Conservation (phyloP, 53 echinoderm and acorn worm species). For the Paracentrotus lividus region DNA sequence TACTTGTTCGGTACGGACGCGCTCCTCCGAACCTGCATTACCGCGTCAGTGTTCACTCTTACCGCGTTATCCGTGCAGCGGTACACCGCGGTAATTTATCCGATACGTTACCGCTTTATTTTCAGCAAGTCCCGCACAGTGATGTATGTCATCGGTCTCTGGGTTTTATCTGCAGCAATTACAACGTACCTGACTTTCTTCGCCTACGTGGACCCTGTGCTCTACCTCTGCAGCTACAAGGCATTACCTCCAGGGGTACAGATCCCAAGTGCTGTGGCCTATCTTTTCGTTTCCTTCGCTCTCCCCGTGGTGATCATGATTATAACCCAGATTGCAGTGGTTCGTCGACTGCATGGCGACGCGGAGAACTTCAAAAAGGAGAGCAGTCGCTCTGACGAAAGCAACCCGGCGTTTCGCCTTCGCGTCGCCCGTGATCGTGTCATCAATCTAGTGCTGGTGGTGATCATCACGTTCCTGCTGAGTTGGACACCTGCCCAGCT, state of each 20-base stretch:
- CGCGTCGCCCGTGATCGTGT: conserved; percentile 38
- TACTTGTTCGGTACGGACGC: conserved; percentile 69
- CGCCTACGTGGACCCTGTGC: neutral
- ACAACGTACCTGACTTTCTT: conserved; percentile 14
- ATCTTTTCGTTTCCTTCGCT: conserved; percentile 73
- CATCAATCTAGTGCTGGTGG: conserved; percentile 3
- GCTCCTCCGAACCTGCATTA: conserved; percentile 77
- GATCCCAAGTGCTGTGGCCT: conserved; percentile 54
- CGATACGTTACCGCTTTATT: conserved; percentile 60
- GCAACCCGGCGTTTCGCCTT: conserved; percentile 70
- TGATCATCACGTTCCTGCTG: conserved; percentile 11
- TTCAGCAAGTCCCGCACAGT: conserved; percentile 67
- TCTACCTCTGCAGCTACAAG: neutral
- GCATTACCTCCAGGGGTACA: conserved; percentile 36
- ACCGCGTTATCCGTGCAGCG: conserved; percentile 79
- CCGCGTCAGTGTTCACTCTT: conserved; percentile 76
- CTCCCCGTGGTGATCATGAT: conserved; percentile 76
- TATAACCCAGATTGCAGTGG: conserved; percentile 68
- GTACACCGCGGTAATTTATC: conserved; percentile 74
- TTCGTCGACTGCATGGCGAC: conserved; percentile 63
- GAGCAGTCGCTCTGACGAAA: conserved; percentile 7
- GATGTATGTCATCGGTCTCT: conserved; percentile 61
- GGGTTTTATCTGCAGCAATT: neutral
- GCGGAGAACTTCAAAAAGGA: conserved; percentile 50
- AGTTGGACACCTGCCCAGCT: conserved; percentile 47